Percentiles rank a stretch among this genome's conserved stretches.
Evolutionary conservation across 2,797 vertebrate species (phyloP).

Genomic region (Coilia nasus): DNA sequence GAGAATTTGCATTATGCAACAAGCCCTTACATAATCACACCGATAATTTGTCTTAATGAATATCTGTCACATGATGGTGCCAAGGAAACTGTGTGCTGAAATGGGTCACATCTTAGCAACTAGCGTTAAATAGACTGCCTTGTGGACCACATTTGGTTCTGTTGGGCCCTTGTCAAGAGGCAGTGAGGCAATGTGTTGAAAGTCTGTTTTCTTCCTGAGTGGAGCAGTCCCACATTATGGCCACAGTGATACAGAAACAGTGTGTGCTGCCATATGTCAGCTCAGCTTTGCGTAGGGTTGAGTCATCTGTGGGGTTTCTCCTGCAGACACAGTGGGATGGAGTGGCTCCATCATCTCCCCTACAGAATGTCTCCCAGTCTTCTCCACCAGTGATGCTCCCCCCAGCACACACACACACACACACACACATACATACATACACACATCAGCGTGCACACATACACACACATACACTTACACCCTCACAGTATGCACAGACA

Average conservation of each 20-base stretch:
- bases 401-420: too few species aligned
- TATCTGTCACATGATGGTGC: background rate
- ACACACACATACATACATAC: too few species aligned
- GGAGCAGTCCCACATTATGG: background rate
- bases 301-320: constrained; percentile 6
- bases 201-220: background rate
- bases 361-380: too few species aligned
- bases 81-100: background rate
- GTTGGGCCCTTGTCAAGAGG: background rate
- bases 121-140: background rate
- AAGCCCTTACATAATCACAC: background rate
- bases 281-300: background rate
- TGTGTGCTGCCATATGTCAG: background rate
- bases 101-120: constrained; percentile 7
- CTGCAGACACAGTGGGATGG: background rate
- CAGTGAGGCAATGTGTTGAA: background rate
- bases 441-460: too few species aligned
- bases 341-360: too few species aligned
- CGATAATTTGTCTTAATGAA: constrained; percentile 6
- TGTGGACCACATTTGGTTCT: too few species aligned
- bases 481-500: background rate
- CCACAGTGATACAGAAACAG: background rate
- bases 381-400: too few species aligned
- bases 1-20: constrained; percentile 12
- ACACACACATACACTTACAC: too few species aligned